Evolutionary conservation across 2,797 vertebrate genomes (phyloP), one percentile per base, ranked within the genome.

Genomic region (Gephyroberyx darwinii): DNA sequence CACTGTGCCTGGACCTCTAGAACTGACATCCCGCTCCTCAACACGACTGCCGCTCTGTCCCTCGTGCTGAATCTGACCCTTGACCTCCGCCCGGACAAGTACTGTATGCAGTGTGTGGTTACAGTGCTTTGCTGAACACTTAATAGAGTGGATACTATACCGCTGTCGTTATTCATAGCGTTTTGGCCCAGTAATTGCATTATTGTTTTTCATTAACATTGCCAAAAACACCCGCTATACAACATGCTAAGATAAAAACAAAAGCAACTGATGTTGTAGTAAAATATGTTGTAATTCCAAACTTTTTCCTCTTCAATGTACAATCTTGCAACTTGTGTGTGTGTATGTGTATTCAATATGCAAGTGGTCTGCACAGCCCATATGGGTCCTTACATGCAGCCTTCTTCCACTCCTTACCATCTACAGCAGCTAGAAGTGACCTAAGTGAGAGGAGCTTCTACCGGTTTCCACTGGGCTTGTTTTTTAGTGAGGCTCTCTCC

Each of bases 181-280:
- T 84, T 82, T 86, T 71, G 72, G 68, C 73, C 74, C 52, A 65
- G 16, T 58, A 74, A 66, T 48, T 75, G 68, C 57, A 37, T 90
- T 90, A 37, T 90, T 90, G 69, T 74, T 63, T 84, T 70, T 88
- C 71, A 77, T 69, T 88, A 93, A 92, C 90, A 93, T 94, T 92
- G 90, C 90, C 92, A 93, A 92, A 90, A 94, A 92, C 89, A 93
- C 90, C 92, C 12, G 84, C 82, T 92, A 89, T 92, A 93, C 86
- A 93, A 92, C 91, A 92, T 93, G 92, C 93, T 93, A 88, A 92
- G 88, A 91, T 80, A 90, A 87, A 85, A 85, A 75, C 8, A 86
- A 86, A 92, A 86, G 85, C 87, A 84, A 74, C 67, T 89, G 89
- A 91, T 92, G 92, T 93, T 80, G 88, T 88, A 90, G 89, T 84